Conservation (phyloP, 2,888 invertebrate genomes). For the Noctua janthina region DNA sequence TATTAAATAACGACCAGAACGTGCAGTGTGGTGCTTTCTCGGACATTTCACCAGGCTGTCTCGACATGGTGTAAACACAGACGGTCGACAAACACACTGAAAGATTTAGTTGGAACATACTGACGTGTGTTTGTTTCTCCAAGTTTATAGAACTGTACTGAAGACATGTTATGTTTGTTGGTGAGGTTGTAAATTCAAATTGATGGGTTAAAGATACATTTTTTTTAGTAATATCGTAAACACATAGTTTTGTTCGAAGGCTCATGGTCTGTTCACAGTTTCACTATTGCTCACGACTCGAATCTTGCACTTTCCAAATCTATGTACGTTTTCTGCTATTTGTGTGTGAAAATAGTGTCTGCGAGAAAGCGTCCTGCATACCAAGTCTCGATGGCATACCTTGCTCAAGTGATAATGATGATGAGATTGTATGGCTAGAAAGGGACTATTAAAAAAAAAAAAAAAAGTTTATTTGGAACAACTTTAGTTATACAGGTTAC, state of each 20-base stretch:
- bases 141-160: slow-evolving; percentile 36
- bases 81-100: slow-evolving; percentile 34
- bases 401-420: slow-evolving; percentile 4
- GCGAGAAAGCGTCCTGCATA: slow-evolving; percentile 38
- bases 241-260: slow-evolving; percentile 13
- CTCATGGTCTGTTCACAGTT: slow-evolving; percentile 6
- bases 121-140: slow-evolving; percentile 45
- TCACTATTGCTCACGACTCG: background rate
- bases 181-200: slow-evolving; percentile 29
- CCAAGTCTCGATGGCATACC: background rate
- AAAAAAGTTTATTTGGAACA: too few species aligned
- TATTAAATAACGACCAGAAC: slow-evolving; percentile 43
- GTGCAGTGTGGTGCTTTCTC: slow-evolving; percentile 39
- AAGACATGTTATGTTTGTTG: slow-evolving; percentile 15
- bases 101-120: slow-evolving; percentile 37
- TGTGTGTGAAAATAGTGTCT: slow-evolving; percentile 36
- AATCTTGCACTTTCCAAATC: slow-evolving; percentile 22
- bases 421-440: background rate
- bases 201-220: slow-evolving; percentile 9
- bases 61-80: slow-evolving; percentile 36
- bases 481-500: too few species aligned
- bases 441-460: too few species aligned
- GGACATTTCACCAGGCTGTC: slow-evolving; percentile 47
- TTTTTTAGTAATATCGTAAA: slow-evolving; percentile 42
- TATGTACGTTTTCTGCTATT: slow-evolving; percentile 24